Percentiles rank a stretch among this genome's conserved stretches.
phyloP scores from a whole-genome alignment of 1,140 invertebrate species.

The Macrobrachium nipponense region DNA sequence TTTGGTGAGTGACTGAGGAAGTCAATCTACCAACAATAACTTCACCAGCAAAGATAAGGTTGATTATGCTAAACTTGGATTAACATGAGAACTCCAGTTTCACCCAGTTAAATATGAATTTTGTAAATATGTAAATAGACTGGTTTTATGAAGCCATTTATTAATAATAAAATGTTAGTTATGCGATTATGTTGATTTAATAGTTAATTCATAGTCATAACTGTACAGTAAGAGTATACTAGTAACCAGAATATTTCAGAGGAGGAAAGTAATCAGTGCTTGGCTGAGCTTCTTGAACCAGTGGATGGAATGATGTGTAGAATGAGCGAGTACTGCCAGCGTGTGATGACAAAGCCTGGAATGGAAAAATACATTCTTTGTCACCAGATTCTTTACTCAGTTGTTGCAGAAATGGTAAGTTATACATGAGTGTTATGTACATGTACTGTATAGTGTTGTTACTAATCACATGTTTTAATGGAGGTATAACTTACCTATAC shows the following conservation, averaged over 20 bases:
- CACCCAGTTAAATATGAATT: neutral
- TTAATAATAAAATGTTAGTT: too few relatives aligned
- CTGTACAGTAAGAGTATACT: neutral
- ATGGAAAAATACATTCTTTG: slow-evolving; percentile 17
- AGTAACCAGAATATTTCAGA: slow-evolving; percentile 12
- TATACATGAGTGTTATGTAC: too few relatives aligned
- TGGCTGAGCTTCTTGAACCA: slow-evolving; percentile 48
- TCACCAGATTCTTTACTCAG: slow-evolving; percentile 47
- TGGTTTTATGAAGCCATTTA: neutral
- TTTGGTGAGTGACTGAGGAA: too few relatives aligned
- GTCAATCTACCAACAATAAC: too few relatives aligned
- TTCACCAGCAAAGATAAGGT: too few relatives aligned
- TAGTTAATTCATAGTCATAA: too few relatives aligned
- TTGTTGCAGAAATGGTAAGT: slow-evolving; percentile 51
- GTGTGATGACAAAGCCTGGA: slow-evolving; percentile 41
- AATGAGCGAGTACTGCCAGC: slow-evolving; percentile 41
- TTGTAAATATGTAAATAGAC: too few relatives aligned
- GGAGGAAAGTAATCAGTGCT: slow-evolving; percentile 35
- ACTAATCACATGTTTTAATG: too few relatives aligned
- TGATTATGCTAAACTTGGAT: neutral
- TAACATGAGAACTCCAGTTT: neutral
- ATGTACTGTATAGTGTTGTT: too few relatives aligned
- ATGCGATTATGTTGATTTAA: too few relatives aligned
- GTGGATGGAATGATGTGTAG: slow-evolving; percentile 32
- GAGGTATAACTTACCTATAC: too few relatives aligned